phyloP scores from a whole-genome alignment of 2,797 vertebrate genomes.

The Pitangus sulphuratus region DNA sequence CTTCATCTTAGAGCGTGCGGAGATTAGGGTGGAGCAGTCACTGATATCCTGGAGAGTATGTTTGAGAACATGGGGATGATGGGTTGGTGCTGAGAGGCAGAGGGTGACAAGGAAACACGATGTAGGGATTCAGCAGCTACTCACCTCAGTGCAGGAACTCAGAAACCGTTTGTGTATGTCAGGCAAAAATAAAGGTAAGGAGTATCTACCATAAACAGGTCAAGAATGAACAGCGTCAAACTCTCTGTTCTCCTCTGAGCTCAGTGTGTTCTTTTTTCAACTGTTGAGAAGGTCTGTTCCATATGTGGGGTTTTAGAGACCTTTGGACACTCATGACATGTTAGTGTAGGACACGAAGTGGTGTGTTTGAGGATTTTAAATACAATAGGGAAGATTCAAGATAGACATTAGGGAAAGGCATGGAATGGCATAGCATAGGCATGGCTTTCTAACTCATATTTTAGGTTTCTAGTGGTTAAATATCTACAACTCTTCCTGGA shows the following conservation, averaged over 20 bases:
- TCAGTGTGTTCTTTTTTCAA: neutral
- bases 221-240: neutral
- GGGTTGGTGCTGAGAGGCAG: neutral
- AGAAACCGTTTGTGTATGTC: neutral
- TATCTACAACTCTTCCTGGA: neutral
- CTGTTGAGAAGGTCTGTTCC: neutral
- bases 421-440: neutral
- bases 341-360: no score
- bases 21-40: neutral
- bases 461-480: neutral
- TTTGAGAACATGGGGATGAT: neutral
- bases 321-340: accelerated
- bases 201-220: neutral
- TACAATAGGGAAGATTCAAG: neutral
- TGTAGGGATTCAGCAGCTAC: neutral
- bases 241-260: neutral
- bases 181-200: neutral
- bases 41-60: neutral
- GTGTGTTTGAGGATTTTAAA: neutral
- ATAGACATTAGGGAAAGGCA: neutral
- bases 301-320: neutral
- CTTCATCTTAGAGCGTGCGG: neutral
- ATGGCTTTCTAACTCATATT: neutral
- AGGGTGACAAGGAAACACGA: neutral
- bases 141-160: neutral